Base-by-base conservation (phyloP, 64 coral and sea anemone genomes). In the Porites australiensis region DNA sequence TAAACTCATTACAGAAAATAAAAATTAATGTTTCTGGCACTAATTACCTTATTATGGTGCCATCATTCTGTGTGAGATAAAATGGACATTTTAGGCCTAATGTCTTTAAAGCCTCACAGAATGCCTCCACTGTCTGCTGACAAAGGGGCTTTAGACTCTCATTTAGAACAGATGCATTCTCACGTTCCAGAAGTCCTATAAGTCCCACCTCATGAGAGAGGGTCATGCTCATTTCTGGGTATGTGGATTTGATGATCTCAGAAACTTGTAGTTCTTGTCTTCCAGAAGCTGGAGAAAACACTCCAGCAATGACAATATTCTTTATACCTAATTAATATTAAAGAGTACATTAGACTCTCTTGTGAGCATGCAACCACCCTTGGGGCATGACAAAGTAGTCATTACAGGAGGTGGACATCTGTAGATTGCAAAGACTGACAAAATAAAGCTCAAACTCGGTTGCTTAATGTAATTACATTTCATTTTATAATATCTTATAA, bases 1-100 rank as follows among this genome's bases (percentile, higher is more conserved):
- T 37, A 37, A 37, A 37, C 27, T 37, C 27, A 37, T 37, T 37
- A 37, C 27, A 37, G 27, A 37, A 37, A 37, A 37, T 37, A 37
- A 37, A 37, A 37, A 37, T 37, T 37, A 37, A 37, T 37, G 54
- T 57, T 57, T 12, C 54, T 11, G 53, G 53, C 53, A 57, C 54
- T 57, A 12, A 57, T 57, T 79, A 84, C 92, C 92, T 96, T 87
- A 94, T 91, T 82, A 98, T 91, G 43, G 97, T 98, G 3, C 97
- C 97, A 96, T 98, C 94, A 89, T 98, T 98, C 82, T 98, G 97
- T 22, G 97, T 98, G 46, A 98, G 89, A 70, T 93, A 98, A 60
- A 95, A 95, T 51, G 97, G 88, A 65, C 97, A 96, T 2, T 27
- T 93, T 11, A 94, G 82, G 11, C 94, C 94, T 79, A 90, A 54